These are phyloP conservation scores for Speoplatyrhinus poulsoni DNA, from an alignment of 2,113 vertebrate species.

Conservation along the genomic window DNA sequence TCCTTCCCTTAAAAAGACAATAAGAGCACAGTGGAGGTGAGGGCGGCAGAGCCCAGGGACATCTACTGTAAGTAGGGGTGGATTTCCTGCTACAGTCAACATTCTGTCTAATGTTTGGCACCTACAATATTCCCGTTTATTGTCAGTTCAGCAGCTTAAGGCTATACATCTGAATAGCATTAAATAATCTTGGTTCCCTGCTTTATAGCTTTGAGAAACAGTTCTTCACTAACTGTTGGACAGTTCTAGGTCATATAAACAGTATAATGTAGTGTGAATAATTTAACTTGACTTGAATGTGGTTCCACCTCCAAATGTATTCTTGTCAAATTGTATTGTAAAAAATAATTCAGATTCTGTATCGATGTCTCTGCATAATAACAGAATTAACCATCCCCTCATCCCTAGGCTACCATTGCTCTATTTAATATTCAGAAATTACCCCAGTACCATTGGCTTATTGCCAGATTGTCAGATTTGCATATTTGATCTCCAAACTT, in stretches of 20 bases:
- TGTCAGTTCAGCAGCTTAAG: conserved; percentile 3
- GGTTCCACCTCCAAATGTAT: background rate
- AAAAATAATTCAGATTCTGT: background rate
- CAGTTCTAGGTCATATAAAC: conserved; percentile 46
- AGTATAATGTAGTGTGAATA: background rate
- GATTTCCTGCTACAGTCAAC: background rate
- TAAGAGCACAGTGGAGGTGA: background rate
- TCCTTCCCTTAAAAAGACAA: background rate
- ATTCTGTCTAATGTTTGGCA: background rate
- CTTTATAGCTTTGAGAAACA: background rate
- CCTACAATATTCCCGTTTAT: background rate
- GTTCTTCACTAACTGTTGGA: conserved; percentile 22
- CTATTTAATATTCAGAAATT: no score
- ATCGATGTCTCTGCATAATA: no score
- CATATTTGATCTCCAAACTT: no score
- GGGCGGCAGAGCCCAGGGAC: no score
- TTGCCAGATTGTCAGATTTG: no score
- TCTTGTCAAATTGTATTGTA: conserved; percentile 23
- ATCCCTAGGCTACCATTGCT: no score
- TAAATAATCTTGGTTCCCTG: conserved; percentile 13
- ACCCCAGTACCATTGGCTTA: no score
- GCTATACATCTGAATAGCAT: conserved; percentile 21
- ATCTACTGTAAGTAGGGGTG: background rate
- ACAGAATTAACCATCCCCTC: no score
- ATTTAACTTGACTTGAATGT: background rate